phyloP scores from a whole-genome alignment of 1,140 invertebrate species.

The Zaprionus tsacasi region DNA sequence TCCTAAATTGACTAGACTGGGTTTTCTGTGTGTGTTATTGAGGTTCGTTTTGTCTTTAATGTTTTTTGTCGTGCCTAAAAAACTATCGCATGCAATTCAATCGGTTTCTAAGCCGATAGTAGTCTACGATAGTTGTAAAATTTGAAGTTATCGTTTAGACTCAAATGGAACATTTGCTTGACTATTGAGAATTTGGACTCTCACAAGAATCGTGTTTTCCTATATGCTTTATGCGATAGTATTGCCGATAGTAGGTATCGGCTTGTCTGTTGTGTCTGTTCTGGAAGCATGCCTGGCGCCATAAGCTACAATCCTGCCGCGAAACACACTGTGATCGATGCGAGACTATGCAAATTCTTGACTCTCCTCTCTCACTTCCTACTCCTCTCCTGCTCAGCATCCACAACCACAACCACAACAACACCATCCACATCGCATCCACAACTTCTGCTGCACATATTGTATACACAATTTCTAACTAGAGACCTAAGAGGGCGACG shows the following conservation, averaged over 20 bases:
- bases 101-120: background rate
- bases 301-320: slow-evolving; percentile 34
- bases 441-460: background rate
- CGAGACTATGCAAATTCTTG: slow-evolving; percentile 64
- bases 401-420: slow-evolving; percentile 39
- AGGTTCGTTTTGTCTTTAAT: slow-evolving; percentile 52
- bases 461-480: slow-evolving; percentile 39
- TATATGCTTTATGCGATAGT: background rate
- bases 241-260: background rate
- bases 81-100: slow-evolving; percentile 2
- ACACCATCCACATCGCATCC: slow-evolving; percentile 32
- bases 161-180: background rate
- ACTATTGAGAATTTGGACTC: background rate
- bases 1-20: slow-evolving; percentile 83
- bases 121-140: background rate
- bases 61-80: background rate
- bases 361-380: slow-evolving; percentile 2
- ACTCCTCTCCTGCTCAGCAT: slow-evolving; percentile 9
- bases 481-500: slow-evolving; percentile 45
- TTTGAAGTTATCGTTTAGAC: background rate
- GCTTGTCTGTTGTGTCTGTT: slow-evolving; percentile 21
- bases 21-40: slow-evolving; percentile 58
- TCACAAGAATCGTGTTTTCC: background rate
- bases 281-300: slow-evolving; percentile 25
- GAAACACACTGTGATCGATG: slow-evolving; percentile 75